phyloP scores from a whole-genome alignment of 2,888 invertebrate species.

The Campoplex capitator region DNA sequence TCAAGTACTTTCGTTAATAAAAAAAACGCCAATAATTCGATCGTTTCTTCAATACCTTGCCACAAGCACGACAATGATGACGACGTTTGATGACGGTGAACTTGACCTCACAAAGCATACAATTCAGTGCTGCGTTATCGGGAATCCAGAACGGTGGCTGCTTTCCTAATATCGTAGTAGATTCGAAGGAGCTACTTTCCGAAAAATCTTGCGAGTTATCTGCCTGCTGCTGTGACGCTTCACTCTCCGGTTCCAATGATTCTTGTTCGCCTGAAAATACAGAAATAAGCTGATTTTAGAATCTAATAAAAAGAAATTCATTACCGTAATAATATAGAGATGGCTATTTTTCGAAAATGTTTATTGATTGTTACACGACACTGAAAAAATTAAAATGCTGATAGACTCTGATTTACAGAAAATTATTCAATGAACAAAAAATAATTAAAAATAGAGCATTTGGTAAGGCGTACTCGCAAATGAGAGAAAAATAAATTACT shows the following conservation, averaged over 20 bases:
- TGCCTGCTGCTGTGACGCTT: slow-evolving; percentile 72
- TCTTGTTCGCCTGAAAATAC: slow-evolving; percentile 75
- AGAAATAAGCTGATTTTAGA: slow-evolving; percentile 72
- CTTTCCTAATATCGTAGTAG: slow-evolving; percentile 87
- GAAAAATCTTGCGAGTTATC: slow-evolving; percentile 80
- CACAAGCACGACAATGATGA: slow-evolving; percentile 95
- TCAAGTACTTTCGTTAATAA: neutral
- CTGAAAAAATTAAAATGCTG: too few species aligned
- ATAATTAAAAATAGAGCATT: neutral
- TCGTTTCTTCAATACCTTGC: slow-evolving; percentile 86
- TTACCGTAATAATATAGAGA: neutral
- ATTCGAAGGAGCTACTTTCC: slow-evolving; percentile 81
- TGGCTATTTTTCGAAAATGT: neutral
- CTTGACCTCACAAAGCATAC: slow-evolving; percentile 92
- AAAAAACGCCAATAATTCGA: neutral
- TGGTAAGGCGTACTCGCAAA: neutral
- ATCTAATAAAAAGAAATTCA: slow-evolving; percentile 15
- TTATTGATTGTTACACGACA: neutral
- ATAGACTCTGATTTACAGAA: neutral
- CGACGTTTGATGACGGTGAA: slow-evolving; percentile 93
- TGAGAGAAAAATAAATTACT: neutral
- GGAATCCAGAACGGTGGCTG: slow-evolving; percentile 95
- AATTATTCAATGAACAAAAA: neutral
- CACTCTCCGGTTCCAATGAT: slow-evolving; percentile 73
- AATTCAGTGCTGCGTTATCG: slow-evolving; percentile 91